Conservation (phyloP, 1,140 invertebrate species). For the Rhopalosiphum maidis region DNA sequence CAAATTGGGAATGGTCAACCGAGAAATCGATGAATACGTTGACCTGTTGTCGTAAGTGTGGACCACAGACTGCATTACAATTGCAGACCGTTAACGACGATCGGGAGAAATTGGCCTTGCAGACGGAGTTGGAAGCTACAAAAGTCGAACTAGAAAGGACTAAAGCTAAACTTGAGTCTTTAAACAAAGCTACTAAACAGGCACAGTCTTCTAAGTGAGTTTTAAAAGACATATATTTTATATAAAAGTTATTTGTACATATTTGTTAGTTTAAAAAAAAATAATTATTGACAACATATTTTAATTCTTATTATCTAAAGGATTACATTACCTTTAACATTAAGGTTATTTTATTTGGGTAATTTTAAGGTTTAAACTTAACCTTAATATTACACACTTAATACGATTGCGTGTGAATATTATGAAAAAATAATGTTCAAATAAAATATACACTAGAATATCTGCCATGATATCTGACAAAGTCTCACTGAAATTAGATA, state of each 20-base stretch:
- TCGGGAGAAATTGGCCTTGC: conserved; percentile 62
- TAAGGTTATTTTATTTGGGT: neutral
- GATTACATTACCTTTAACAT: neutral
- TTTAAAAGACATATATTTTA: neutral
- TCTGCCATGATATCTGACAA: neutral
- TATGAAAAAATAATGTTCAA: neutral
- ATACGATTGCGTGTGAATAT: neutral
- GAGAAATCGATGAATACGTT: conserved; percentile 57
- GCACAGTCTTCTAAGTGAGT: conserved; percentile 57
- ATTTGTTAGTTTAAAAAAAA: neutral
- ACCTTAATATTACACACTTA: neutral
- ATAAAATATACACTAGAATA: neutral
- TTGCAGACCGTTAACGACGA: conserved; percentile 57
- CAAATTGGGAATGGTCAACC: conserved; percentile 59
- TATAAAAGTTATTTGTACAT: neutral
- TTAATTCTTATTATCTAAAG: neutral
- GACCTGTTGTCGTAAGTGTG: conserved; percentile 61
- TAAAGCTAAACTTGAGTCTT: conserved; percentile 64
- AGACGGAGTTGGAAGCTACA: conserved; percentile 65
- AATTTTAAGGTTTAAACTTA: neutral
- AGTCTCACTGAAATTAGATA: neutral
- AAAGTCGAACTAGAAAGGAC: conserved; percentile 66
- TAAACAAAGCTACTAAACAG: conserved; percentile 60
- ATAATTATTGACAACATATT: neutral
- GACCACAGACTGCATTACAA: conserved; percentile 60